Conservation (phyloP, 2,888 invertebrate species). For the Orchesellides sinensis region DNA sequence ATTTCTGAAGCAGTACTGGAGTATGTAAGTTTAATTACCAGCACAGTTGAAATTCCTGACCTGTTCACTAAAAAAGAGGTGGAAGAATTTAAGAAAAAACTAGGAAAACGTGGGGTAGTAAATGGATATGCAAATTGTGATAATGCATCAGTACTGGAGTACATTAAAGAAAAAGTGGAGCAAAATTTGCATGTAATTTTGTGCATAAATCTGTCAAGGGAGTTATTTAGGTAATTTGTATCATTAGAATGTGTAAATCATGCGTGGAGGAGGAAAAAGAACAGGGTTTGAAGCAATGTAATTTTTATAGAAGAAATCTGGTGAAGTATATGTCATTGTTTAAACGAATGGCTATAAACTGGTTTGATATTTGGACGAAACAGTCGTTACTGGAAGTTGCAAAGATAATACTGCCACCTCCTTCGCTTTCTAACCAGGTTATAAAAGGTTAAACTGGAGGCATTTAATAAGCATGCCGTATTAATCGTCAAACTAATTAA, state of each 20-base stretch:
- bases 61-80: slow-evolving; percentile 20
- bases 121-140: background rate
- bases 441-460: background rate
- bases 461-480: too few species aligned
- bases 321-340: background rate
- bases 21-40: background rate
- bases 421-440: background rate
- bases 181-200: slow-evolving; percentile 42
- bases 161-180: slow-evolving; percentile 9
- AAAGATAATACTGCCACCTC: background rate
- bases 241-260: background rate
- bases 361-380: slow-evolving; percentile 32
- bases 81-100: background rate
- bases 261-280: background rate
- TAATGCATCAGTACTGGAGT: background rate
- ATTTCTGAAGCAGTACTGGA: slow-evolving; percentile 16
- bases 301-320: background rate
- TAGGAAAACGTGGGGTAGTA: too few species aligned
- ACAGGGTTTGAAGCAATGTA: background rate
- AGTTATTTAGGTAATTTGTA: background rate
- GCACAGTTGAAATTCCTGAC: slow-evolving; percentile 27
- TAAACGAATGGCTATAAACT: slow-evolving; percentile 16
- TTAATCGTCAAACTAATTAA: too few species aligned
- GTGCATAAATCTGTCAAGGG: background rate
- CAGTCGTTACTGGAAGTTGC: slow-evolving; percentile 25